Percentiles rank a stretch among this genome's conserved stretches.
Evolutionary conservation across 2,888 invertebrate species (phyloP).

Genomic region (Leptinotarsa haldemani): DNA sequence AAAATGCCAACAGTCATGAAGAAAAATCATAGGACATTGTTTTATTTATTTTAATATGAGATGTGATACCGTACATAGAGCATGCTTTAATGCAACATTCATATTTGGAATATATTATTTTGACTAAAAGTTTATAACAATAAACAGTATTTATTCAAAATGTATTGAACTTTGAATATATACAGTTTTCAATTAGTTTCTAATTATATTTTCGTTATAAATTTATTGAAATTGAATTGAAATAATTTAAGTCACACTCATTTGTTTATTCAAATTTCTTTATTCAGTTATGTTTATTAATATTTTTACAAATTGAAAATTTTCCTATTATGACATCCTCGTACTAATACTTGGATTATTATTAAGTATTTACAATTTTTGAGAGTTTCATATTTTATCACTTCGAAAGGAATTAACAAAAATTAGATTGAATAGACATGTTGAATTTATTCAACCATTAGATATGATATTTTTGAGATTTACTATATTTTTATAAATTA

Average conservation of each 20-base stretch:
- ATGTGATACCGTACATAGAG: background rate
- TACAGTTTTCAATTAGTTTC: background rate
- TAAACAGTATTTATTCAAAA: background rate
- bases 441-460: background rate
- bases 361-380: background rate
- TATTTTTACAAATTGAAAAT: no score
- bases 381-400: background rate
- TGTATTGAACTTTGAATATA: background rate
- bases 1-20: background rate
- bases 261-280: background rate
- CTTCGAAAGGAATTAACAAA: background rate
- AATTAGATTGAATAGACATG: background rate
- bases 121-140: constrained; percentile 1
- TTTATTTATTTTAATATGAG: background rate
- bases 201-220: no score
- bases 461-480: background rate
- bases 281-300: background rate
- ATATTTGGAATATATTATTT: background rate
- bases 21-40: background rate
- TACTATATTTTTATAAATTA: background rate
- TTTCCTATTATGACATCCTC: background rate
- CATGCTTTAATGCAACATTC: background rate
- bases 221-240: no score
- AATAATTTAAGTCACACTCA: no score
- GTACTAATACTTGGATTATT: background rate